Base-by-base conservation (phyloP, 2,113 vertebrate species). In the Boulengeromyrus knoepffleri region DNA sequence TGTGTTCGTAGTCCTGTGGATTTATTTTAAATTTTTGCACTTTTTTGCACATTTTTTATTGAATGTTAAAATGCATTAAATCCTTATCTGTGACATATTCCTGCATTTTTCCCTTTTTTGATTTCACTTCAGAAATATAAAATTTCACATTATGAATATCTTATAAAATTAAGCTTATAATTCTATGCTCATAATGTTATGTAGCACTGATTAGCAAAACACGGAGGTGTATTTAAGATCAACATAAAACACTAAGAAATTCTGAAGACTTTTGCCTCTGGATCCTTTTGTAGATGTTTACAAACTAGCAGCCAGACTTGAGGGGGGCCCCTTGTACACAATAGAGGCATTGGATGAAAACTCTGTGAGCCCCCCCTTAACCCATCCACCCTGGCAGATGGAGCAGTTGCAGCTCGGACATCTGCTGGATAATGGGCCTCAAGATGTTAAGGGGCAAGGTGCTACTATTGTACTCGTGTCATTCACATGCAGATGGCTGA, bases 401-500 rank as follows among this genome's bases (percentile, higher is more conserved):
- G 95, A 89, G 91, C 90, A 86, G 91, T 94, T 93, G 92, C 93
- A 86, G 89, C 90, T 52, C 92, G 93, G 95, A 95, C 95, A 96
- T 96, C 95, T 96, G 96, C 94, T 46, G 89, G 84, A 42, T 90
- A 90, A 96, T 95, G 95, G 95, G 94, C 80, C 52, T 90, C 93
- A 93, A 92, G 92, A 93, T 94, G 92, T 93, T 95, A 95, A 92
- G 93, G 94, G 92, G 66, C 62, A 86, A 91, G 92, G 93, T 91
- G 80, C 70, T 88, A 85, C 94, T 90, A 93, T 96, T 96, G 95
- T 96, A 87, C 90, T 85, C 89, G 0, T n/a, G 24, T 92, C 90
- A 95, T 95, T 93, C 93, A 96, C 92, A 96, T 96, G 95, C 93
- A 96, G 94, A 96, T 96, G 89, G 95, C 92, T 27, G 85, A 56